Conservation (phyloP, 2,888 invertebrate genomes). For the Blera fallax region DNA sequence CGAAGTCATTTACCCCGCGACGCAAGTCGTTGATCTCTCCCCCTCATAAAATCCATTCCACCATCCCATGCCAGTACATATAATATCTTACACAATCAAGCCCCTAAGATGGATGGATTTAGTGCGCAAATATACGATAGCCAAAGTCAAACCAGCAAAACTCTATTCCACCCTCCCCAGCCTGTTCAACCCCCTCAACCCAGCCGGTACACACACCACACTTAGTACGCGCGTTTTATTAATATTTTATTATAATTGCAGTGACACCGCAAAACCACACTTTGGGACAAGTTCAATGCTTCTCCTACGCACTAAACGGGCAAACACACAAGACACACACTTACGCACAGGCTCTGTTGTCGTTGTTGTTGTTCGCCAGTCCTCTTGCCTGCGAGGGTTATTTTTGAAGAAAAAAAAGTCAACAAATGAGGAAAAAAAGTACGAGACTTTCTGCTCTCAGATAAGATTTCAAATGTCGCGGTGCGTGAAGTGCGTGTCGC, state of each 20-base stretch:
- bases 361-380: neutral
- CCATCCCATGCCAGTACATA: neutral
- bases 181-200: neutral
- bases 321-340: neutral
- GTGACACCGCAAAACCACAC: constrained; percentile 51
- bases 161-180: neutral
- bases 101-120: constrained; percentile 33
- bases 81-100: constrained; percentile 30
- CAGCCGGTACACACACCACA: too few species aligned
- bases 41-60: neutral
- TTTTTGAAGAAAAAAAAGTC: constrained; percentile 10
- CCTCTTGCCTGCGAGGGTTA: neutral
- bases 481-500: constrained; percentile 47
- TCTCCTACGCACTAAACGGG: constrained; percentile 30
- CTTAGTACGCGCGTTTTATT: constrained; percentile 14
- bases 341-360: neutral
- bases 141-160: constrained; percentile 10
- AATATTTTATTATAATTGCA: constrained; percentile 50
- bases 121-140: constrained; percentile 36
- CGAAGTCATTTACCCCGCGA: constrained; percentile 60
- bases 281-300: constrained; percentile 55
- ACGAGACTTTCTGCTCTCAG: neutral
- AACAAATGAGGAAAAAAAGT: neutral
- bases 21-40: constrained; percentile 48
- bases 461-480: constrained; percentile 64